Evolutionary conservation across 2,888 invertebrate species (phyloP), one percentile per base, ranked within the genome.

Genomic region (Notodonta ziczac): DNA sequence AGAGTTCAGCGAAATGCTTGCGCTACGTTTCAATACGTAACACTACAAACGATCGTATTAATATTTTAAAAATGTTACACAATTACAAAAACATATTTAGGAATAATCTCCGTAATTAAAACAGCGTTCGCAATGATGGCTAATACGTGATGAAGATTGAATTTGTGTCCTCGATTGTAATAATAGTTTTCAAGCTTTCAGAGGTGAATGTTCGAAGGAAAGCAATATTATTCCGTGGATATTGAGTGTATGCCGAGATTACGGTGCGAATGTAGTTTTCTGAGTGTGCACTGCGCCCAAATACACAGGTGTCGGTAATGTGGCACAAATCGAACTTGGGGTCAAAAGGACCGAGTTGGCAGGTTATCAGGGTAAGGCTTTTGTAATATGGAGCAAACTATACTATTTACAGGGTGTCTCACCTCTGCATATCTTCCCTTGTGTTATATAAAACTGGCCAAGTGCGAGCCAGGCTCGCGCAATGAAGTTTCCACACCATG

Each of bases 201-300:
- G 83, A 78, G 79, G 81, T 76, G 80, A 84, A 84, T 82, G 85
- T 85, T 84, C 75, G 83, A 81, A 81, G 82, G 84, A 83, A 88
- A 86, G 85, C 88, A 88, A 90, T 24, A 24, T 90, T 91, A 91
- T 91, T 89, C 85, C 85, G 87, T 85, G 88, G 88, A 91, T 88
- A 91, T 88, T 86, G 82, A 81, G 77, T 67, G 64, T 65, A 83
- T 83, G 84, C 80, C 77, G 85, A 87, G 84, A 87, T 89, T 90
- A 87, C 85, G 85, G 81, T 79, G 77, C 76, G 81, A 79, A 76
- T 73, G 79, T 80, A 84, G 81, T 82, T 84, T 85, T 82, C 73
- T 75, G 66, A 77, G 75, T 82, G 84, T 84, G 82, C 78, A 81
- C 81, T 83, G 84, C 75, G 87, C 83, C 83, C 79, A 77, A 32